A percentile compares a stretch with the other conserved stretches of the same genome.
Conservation (phyloP, 1,140 invertebrate genomes). For the Lepidotrigona ventralis region DNA sequence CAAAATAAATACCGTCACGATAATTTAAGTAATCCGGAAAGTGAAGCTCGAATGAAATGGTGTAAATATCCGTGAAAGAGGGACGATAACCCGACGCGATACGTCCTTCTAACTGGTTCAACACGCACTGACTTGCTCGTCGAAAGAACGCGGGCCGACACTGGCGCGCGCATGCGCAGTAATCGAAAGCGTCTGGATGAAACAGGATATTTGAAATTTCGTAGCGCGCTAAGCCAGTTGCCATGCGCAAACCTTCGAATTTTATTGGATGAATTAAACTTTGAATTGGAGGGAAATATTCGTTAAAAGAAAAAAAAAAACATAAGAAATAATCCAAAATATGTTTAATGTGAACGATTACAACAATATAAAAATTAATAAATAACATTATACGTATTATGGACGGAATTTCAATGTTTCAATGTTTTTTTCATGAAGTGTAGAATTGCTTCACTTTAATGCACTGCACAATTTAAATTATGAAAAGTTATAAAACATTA, state of each 20-base stretch:
- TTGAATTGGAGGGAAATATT: not conserved
- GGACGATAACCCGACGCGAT: not conserved
- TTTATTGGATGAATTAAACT: slow-evolving; percentile 8
- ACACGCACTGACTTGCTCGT: slow-evolving; percentile 62
- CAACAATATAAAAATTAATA: not conserved
- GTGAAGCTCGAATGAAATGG: slow-evolving; percentile 2
- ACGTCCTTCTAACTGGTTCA: slow-evolving; percentile 44
- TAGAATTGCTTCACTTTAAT: not conserved
- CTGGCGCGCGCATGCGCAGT: slow-evolving; percentile 50
- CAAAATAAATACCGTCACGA: slow-evolving; percentile 18
- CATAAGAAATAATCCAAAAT: not conserved
- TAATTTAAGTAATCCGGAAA: not conserved
- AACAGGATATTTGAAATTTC: slow-evolving; percentile 12
- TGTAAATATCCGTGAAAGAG: not conserved
- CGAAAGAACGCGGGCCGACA: slow-evolving; percentile 47
- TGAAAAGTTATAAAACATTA: not conserved
- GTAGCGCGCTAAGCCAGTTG: not conserved
- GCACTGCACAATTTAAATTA: not conserved
- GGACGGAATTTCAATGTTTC: slow-evolving; percentile 11
- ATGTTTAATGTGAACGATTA: slow-evolving; percentile 9
- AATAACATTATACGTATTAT: not conserved
- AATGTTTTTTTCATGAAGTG: too few relatives aligned
- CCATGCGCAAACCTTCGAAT: slow-evolving; percentile 7
- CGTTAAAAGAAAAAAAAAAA: not conserved
- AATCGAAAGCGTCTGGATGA: not conserved